Evolutionary conservation across 2,888 invertebrate genomes (phyloP).

Genomic region (Nesidiocoris tenuis): DNA sequence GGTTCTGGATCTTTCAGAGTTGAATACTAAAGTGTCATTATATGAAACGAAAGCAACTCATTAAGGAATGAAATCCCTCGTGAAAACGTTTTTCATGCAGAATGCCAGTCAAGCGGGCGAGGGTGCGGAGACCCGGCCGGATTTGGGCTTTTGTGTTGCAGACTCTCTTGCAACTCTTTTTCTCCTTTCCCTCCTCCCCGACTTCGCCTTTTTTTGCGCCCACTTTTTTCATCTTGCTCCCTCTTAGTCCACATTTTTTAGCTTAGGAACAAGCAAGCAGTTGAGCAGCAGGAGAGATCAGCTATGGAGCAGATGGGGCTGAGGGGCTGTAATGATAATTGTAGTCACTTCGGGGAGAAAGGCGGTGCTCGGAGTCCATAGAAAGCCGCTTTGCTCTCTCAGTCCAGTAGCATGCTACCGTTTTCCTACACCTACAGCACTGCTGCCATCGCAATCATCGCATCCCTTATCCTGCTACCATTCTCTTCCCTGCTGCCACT

Average conservation of each 20-base stretch:
- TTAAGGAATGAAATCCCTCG: slow-evolving; percentile 49
- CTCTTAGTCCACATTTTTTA: not conserved
- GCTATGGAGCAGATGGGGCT: not conserved
- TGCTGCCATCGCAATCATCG: not conserved
- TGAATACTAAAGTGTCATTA: slow-evolving; percentile 46
- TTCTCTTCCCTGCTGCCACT: slow-evolving; percentile 1
- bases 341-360: slow-evolving; percentile 41
- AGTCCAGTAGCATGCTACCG: too few relatives aligned
- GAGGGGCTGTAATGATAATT: slow-evolving; percentile 43
- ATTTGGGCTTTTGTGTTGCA: slow-evolving; percentile 46
- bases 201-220: slow-evolving; percentile 40
- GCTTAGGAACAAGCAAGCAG: slow-evolving; percentile 7
- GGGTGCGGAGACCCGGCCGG: slow-evolving; percentile 34
- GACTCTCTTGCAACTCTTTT: slow-evolving; percentile 39
- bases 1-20: slow-evolving; percentile 16
- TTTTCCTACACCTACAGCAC: not conserved
- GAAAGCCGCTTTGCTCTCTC: slow-evolving; percentile 22
- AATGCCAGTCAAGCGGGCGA: not conserved
- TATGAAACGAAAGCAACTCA: slow-evolving; percentile 50
- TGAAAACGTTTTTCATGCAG: slow-evolving; percentile 49
- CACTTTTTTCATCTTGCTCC: not conserved
- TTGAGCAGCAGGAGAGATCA: not conserved
- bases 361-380: slow-evolving; percentile 18
- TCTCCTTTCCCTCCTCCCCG: slow-evolving; percentile 17
- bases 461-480: not conserved